phyloP scores from a whole-genome alignment of 1,140 invertebrate species.

The Penaeus indicus region DNA sequence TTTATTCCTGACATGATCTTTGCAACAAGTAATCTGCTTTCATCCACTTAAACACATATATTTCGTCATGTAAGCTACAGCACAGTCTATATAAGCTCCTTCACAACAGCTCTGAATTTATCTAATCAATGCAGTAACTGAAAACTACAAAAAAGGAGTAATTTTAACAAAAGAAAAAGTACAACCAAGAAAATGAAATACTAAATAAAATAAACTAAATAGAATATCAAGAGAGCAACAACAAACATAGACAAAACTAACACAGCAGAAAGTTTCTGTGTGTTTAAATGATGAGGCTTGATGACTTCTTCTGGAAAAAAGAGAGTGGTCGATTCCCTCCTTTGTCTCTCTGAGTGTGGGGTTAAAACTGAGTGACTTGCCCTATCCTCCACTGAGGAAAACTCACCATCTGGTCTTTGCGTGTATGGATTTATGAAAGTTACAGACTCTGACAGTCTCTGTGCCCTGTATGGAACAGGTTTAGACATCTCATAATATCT shows the following conservation, averaged over 20 bases:
- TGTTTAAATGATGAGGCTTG: slow-evolving; percentile 50
- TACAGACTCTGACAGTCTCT: slow-evolving; percentile 48
- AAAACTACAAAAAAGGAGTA: not conserved
- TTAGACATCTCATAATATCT: slow-evolving; percentile 4
- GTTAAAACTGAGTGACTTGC: slow-evolving; percentile 33
- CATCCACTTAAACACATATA: slow-evolving; percentile 40
- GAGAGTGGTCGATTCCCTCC: slow-evolving; percentile 51
- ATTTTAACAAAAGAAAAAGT: slow-evolving; percentile 18
- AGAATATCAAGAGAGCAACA: slow-evolving; percentile 54
- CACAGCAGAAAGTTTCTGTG: slow-evolving; percentile 59
- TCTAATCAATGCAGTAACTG: slow-evolving; percentile 32
- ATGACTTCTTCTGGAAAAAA: slow-evolving; percentile 49
- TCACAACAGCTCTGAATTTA: slow-evolving; percentile 45
- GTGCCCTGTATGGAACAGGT: slow-evolving; percentile 45
- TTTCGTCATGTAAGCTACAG: slow-evolving; percentile 58
- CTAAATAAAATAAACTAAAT: slow-evolving; percentile 59
- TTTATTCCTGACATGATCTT: slow-evolving; percentile 11
- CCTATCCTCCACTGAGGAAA: slow-evolving; percentile 7
- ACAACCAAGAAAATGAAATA: slow-evolving; percentile 15
- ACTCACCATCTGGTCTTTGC: slow-evolving; percentile 16
- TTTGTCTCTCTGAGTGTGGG: slow-evolving; percentile 48
- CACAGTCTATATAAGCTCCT: slow-evolving; percentile 59
- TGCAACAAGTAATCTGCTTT: slow-evolving; percentile 1
- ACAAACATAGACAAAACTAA: slow-evolving; percentile 60
- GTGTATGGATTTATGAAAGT: slow-evolving; percentile 55